A percentile compares a stretch with the other conserved stretches of the same genome.
Conservation (phyloP, 2,113 vertebrate species). For the Rafetus swinhoei region DNA sequence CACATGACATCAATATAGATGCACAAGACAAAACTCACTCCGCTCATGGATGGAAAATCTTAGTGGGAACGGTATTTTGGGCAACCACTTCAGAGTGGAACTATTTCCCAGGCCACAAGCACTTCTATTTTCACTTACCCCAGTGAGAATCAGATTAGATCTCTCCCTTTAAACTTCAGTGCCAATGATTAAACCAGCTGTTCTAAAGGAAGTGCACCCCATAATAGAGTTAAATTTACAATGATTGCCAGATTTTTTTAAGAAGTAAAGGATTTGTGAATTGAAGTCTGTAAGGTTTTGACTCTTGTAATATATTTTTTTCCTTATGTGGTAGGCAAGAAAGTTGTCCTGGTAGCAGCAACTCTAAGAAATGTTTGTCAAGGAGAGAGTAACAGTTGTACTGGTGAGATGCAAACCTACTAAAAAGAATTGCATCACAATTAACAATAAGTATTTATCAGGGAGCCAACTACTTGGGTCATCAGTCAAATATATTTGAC, state of each 20-base stretch:
- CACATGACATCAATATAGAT: too few species aligned
- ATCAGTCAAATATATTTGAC: too few species aligned
- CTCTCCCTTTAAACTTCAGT: background rate
- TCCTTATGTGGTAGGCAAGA: rapidly evolving
- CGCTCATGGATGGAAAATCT: too few species aligned
- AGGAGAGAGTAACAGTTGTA: background rate
- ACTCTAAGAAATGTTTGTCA: background rate
- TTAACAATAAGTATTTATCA: background rate
- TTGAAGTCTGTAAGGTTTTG: rapidly evolving
- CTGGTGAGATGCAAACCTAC: background rate
- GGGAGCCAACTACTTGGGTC: too few species aligned
- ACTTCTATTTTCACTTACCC: background rate
- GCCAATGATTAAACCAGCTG: background rate
- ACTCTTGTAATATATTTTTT: background rate
- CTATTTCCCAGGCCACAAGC: background rate
- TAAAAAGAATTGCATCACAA: background rate
- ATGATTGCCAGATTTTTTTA: background rate
- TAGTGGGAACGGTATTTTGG: background rate
- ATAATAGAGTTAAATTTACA: background rate
- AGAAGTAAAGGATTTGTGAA: background rate
- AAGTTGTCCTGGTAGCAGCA: background rate
- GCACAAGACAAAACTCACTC: too few species aligned
- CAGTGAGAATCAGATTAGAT: background rate
- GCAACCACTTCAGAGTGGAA: rapidly evolving
- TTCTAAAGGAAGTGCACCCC: background rate